These are phyloP conservation scores for Onychomys leucogaster DNA, from an alignment of 2,797 vertebrate genomes.

Conservation along the genomic window DNA sequence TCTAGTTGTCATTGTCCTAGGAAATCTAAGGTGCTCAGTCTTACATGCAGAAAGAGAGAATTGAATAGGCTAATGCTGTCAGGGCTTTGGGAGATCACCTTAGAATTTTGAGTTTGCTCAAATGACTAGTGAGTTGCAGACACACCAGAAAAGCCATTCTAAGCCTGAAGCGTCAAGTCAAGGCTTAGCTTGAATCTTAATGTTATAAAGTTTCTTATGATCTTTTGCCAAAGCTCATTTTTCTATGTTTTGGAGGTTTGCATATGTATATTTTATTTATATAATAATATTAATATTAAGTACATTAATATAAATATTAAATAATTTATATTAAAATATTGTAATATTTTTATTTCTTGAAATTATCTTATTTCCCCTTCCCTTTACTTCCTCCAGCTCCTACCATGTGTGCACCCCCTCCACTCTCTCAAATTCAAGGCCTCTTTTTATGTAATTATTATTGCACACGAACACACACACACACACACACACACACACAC, in stretches of 20 bases:
- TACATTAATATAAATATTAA: too few species aligned
- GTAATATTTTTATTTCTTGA: neutral
- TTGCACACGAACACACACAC: neutral
- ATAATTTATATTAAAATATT: too few species aligned
- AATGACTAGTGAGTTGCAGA: neutral
- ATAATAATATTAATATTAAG: too few species aligned
- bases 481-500: neutral
- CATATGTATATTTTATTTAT: neutral
- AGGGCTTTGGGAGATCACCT: neutral
- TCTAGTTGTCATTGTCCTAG: neutral
- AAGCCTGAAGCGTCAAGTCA: slow-evolving; percentile 22
- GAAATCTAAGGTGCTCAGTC: neutral
- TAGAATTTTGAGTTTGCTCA: slow-evolving; percentile 38
- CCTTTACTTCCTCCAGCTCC: neutral
- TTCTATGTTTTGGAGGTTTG: neutral
- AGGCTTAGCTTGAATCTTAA: slow-evolving; percentile 35
- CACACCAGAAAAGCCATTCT: neutral
- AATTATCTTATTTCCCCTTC: neutral
- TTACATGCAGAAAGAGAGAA: neutral
- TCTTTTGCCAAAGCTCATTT: neutral
- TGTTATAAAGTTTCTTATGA: neutral
- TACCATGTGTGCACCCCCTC: neutral
- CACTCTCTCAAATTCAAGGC: neutral
- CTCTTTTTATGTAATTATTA: neutral
- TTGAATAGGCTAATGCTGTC: neutral